Evolutionary conservation across 2,113 vertebrate species (phyloP).

Genomic region (Anhinga rufa): DNA sequence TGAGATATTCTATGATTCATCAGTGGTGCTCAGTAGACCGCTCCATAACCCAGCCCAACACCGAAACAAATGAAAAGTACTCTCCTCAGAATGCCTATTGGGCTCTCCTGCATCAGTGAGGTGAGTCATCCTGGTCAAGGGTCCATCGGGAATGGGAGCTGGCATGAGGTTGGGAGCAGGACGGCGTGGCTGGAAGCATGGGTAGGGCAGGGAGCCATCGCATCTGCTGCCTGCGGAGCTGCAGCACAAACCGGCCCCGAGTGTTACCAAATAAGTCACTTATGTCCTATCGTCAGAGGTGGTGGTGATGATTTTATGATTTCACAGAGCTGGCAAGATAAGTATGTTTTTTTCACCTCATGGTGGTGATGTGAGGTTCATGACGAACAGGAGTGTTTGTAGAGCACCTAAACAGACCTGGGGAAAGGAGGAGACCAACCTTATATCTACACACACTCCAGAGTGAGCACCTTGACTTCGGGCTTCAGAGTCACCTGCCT

Average conservation of each 20-base stretch:
- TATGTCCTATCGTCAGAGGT: not conserved
- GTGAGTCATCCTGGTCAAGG: not conserved
- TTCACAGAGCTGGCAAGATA: not conserved
- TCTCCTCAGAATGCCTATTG: not conserved
- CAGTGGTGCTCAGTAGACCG: not conserved
- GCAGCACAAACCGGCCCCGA: not conserved
- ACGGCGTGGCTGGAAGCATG: accelerated
- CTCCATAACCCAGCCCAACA: accelerated
- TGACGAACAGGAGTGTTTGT: not conserved
- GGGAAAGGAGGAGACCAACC: not conserved
- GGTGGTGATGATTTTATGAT: not conserved
- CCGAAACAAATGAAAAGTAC: not conserved
- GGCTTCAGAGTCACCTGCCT: not conserved
- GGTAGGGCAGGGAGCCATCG: not conserved
- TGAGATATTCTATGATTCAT: not conserved
- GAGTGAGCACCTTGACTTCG: not conserved
- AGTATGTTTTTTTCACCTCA: not conserved
- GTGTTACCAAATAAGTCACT: not conserved
- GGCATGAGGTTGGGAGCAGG: not conserved
- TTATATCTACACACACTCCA: accelerated
- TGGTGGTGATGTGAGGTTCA: not conserved
- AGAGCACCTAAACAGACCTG: no score
- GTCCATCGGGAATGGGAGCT: not conserved
- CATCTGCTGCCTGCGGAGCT: not conserved
- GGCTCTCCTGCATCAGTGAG: not conserved